Evolutionary conservation across 2,888 invertebrate species (phyloP), one percentile per base, ranked within the genome.

Genomic region (Sphinx pinastri): DNA sequence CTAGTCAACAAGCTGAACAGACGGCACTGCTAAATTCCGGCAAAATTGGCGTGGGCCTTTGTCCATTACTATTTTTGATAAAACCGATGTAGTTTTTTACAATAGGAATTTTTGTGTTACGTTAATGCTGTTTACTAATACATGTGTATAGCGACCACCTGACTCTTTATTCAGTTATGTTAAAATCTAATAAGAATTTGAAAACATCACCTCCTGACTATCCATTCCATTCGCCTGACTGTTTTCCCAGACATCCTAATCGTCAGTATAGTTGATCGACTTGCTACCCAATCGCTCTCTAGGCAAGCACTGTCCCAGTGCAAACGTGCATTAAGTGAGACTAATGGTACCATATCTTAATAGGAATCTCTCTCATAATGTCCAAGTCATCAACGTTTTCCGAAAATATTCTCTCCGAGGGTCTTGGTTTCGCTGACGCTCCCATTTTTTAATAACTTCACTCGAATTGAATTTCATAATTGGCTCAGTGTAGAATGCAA

Each of bases 331-430:
- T 79, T 79, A 84, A 89, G 84, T 82, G 85, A 87, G 89, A 89
- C 91, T 92, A 92, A 92, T 92, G 90, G 90, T 88, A 79, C 82
- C 84, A 78, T 92, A 93, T 93, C 93, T 91, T 91, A 93, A 93
- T 93, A 91, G 92, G 88, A 91, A 93, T 93, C 93, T 90, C 78
- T 85, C 84, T 90, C 89, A 88, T 92, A 92, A 92, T 89, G 90
- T 89, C 89, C 88, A 86, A 86, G 87, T 89, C 92, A 93, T 93
- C 93, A 93, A 91, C 92, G 86, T 88, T 91, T 91, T 89, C 86
- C 88, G 86, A 92, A 88, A 87, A 84, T 85, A 83, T 78, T 84
- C 83, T 81, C 80, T 87, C 87, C 85, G 81, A 85, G 81, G 76
- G 83, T 82, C 79, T 76, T 79, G 79, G 76, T 84, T 86, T 85